Evolutionary conservation across 1,140 invertebrate genomes (phyloP).

Genomic region (Gryllus bimaculatus): DNA sequence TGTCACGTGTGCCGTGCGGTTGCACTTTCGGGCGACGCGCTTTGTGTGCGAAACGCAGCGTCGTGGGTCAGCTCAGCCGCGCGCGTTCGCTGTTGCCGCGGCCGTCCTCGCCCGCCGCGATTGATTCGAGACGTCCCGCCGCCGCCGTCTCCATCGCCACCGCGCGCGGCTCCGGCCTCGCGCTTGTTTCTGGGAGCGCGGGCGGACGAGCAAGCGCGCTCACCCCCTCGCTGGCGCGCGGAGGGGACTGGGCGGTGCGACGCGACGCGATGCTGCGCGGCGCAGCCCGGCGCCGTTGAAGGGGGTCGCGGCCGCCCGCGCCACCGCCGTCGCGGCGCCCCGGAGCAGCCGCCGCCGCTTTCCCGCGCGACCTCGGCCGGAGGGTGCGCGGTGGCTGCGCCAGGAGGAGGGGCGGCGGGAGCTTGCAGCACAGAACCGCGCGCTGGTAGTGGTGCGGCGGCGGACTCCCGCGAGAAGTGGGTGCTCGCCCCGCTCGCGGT

Average conservation of each 20-base stretch:
- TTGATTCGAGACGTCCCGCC: slow-evolving; percentile 18
- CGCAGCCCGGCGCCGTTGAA: background rate
- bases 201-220: background rate
- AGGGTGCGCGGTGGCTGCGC: background rate
- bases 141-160: slow-evolving; percentile 8
- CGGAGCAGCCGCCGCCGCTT: too few species aligned
- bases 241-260: too few species aligned
- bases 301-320: background rate
- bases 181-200: background rate
- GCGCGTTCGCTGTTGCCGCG: background rate
- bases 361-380: background rate
- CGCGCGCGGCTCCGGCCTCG: slow-evolving; percentile 6
- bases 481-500: background rate
- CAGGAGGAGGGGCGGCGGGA: too few species aligned
- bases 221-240: too few species aligned
- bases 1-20: too few species aligned
- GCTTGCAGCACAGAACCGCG: background rate
- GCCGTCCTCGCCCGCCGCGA: slow-evolving; percentile 1
- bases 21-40: too few species aligned
- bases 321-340: too few species aligned
- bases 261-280: too few species aligned
- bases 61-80: too few species aligned
- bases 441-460: too few species aligned
- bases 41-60: too few species aligned
- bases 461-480: background rate